Conservation (phyloP, 2,113 vertebrate species). For the Peromyscus californicus region DNA sequence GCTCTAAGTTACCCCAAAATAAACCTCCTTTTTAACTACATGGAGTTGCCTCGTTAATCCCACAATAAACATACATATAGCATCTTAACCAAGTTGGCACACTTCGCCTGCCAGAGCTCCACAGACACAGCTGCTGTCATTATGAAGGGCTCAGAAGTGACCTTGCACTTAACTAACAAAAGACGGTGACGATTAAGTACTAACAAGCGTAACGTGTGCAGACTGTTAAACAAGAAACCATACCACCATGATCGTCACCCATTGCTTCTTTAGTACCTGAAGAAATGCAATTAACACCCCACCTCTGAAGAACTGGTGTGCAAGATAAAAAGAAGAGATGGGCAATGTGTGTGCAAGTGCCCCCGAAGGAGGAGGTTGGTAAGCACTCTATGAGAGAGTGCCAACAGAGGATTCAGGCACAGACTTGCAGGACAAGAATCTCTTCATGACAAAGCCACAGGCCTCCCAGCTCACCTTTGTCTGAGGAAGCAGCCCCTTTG, state of each 20-base stretch:
- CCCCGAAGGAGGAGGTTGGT: not conserved
- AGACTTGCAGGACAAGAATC: not conserved
- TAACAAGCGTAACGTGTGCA: not conserved
- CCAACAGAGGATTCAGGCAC: rapidly evolving
- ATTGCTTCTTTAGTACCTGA: not conserved
- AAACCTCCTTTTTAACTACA: no score
- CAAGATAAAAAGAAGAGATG: not conserved
- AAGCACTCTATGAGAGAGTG: rapidly evolving
- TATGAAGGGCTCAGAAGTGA: no score
- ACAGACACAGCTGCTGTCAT: not conserved
- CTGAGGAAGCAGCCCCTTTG: slow-evolving; percentile 84
- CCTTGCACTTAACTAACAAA: not conserved
- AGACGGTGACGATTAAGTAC: not conserved
- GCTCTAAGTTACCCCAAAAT: no score
- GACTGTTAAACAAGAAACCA: not conserved
- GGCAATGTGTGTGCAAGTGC: no score
- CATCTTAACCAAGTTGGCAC: not conserved
- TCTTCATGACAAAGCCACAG: rapidly evolving
- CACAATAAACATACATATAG: no score
- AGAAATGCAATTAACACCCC: not conserved
- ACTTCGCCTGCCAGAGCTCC: not conserved
- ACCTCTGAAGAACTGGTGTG: not conserved
- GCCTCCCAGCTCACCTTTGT: slow-evolving; percentile 87
- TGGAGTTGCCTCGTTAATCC: no score
- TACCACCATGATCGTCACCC: no score